Evolutionary conservation across 2,888 invertebrate genomes (phyloP).

Genomic region (Seira sanloemensis): DNA sequence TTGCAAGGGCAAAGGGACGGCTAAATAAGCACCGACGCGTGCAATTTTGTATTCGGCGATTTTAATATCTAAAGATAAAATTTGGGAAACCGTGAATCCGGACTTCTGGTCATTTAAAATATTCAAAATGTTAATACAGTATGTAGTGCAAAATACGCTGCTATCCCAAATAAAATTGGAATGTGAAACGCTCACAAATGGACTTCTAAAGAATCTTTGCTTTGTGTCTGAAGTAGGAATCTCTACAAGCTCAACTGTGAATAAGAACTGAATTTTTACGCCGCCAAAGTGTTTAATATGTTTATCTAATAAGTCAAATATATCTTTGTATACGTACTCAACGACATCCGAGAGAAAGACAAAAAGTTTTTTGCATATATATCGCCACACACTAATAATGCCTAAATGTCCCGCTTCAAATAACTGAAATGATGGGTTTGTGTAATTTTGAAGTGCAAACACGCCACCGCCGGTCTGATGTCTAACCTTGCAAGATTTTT

Average conservation of each 20-base stretch:
- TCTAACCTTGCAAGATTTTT: background rate
- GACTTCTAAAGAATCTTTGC: background rate
- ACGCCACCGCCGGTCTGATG: background rate
- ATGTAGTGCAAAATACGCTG: background rate
- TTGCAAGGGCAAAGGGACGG: background rate
- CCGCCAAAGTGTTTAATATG: background rate
- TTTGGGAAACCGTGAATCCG: background rate
- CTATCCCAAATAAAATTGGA: background rate
- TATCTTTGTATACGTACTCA: background rate
- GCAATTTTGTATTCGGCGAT: background rate
- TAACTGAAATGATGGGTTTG: background rate
- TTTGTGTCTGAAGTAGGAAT: background rate
- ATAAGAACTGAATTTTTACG: background rate
- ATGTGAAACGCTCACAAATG: background rate
- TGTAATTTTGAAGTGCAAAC: background rate
- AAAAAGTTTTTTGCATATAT: background rate
- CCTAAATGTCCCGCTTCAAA: background rate
- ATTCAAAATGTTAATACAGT: background rate
- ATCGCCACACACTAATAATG: background rate
- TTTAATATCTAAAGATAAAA: background rate
- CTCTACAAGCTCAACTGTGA: background rate
- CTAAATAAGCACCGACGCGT: background rate
- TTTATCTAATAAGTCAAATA: background rate
- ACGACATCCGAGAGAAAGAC: background rate
- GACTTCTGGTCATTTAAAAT: background rate